These are phyloP conservation scores for Fringilla coelebs DNA, from an alignment of 2,797 vertebrate genomes.

Conservation along the genomic window DNA sequence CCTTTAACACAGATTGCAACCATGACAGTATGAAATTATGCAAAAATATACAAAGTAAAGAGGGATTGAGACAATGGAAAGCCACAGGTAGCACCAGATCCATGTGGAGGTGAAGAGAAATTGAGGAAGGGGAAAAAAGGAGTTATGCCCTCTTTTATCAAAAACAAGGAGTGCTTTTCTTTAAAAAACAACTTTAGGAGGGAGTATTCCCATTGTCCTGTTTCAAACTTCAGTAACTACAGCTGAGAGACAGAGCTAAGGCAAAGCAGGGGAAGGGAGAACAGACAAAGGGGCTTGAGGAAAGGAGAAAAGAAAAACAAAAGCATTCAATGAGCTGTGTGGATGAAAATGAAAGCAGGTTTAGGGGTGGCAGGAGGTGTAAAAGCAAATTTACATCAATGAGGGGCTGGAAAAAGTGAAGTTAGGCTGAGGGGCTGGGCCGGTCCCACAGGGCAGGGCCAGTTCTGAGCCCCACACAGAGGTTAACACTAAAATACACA, in stretches of 20 bases:
- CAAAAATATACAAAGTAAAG: neutral
- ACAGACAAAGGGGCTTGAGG: neutral
- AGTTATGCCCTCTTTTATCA: neutral
- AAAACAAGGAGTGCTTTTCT: neutral
- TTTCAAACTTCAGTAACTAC: neutral
- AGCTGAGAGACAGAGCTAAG: neutral
- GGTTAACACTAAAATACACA: accelerated
- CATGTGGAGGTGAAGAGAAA: neutral
- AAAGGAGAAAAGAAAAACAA: neutral
- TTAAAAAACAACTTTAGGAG: neutral
- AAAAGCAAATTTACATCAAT: neutral
- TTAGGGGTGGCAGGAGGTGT: neutral
- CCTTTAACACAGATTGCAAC: neutral
- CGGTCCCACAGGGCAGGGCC: accelerated
- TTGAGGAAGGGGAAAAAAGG: neutral
- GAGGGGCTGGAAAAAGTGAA: neutral
- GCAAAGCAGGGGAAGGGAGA: neutral
- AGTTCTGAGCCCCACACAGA: accelerated
- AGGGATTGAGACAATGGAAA: neutral
- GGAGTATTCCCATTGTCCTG: neutral
- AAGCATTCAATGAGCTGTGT: neutral
- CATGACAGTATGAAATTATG: accelerated
- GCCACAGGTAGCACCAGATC: neutral
- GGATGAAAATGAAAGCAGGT: neutral
- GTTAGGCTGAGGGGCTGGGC: neutral